Conservation (phyloP, 2,888 invertebrate species). For the Mylabris sibirica region DNA sequence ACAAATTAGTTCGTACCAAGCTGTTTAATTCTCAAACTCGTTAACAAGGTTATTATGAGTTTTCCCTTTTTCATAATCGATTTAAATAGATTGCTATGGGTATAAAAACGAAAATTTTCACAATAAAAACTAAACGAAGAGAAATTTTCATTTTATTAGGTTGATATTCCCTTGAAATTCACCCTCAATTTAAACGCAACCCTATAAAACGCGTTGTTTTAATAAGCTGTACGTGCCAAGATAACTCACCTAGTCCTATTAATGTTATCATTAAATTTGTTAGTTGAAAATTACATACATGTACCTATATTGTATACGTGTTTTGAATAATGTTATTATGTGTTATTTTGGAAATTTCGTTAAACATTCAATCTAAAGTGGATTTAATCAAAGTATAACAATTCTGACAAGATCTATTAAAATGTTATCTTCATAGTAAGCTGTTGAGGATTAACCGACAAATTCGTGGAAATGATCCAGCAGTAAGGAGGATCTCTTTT, state of each 20-base stretch:
- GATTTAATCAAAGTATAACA: conserved; percentile 15
- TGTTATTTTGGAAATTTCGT: conserved; percentile 13
- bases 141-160: background rate
- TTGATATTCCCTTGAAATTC: conserved; percentile 7
- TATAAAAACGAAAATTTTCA: background rate
- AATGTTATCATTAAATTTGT: conserved; percentile 13
- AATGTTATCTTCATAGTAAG: conserved; percentile 30
- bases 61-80: conserved; percentile 27
- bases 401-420: conserved; percentile 29
- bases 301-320: conserved; percentile 2
- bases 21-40: conserved; percentile 32
- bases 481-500: conserved; percentile 15
- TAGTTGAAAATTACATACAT: conserved; percentile 12
- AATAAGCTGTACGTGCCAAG: conserved; percentile 29
- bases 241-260: conserved; percentile 11
- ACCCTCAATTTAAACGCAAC: conserved; percentile 1
- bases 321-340: conserved; percentile 10
- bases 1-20: conserved; percentile 25
- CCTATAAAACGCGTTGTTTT: conserved; percentile 27
- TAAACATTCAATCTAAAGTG: conserved; percentile 8
- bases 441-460: conserved; percentile 31
- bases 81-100: conserved; percentile 12
- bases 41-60: conserved; percentile 33
- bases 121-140: background rate
- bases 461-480: conserved; percentile 28